phyloP scores from a whole-genome alignment of 2,113 vertebrate species.

The Gallinago paraguaiae region DNA sequence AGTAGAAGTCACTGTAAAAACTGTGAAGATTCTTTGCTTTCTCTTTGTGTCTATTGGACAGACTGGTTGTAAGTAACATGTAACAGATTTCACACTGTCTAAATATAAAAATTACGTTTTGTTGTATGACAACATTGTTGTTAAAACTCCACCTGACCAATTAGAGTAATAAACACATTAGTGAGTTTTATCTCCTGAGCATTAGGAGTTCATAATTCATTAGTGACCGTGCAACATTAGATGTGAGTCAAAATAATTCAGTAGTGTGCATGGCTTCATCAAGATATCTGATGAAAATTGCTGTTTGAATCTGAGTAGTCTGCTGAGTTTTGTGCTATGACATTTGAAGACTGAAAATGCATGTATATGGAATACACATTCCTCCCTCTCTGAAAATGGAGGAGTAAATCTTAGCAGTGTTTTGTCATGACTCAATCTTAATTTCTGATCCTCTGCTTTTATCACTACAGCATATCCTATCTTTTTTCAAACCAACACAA shows the following conservation, averaged over 20 bases:
- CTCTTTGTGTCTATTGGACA: neutral
- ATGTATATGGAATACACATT: neutral
- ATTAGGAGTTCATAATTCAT: neutral
- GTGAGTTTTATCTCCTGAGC: neutral
- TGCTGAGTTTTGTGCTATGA: neutral
- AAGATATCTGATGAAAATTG: neutral
- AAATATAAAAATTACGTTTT: neutral
- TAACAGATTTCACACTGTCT: neutral
- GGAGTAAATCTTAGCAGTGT: conserved; percentile 42
- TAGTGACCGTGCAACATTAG: neutral
- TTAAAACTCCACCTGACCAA: neutral
- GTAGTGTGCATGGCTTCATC: neutral
- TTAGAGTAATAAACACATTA: neutral
- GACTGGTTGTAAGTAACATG: neutral
- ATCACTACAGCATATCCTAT: neutral
- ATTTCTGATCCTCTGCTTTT: conserved; percentile 28
- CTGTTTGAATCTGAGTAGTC: neutral
- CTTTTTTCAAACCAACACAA: conserved; percentile 1
- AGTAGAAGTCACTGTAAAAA: neutral
- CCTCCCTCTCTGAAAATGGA: neutral
- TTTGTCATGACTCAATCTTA: conserved; percentile 56
- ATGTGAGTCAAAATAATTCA: neutral
- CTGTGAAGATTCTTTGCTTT: neutral
- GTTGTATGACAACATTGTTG: neutral
- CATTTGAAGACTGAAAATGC: conserved; percentile 31